phyloP scores from a whole-genome alignment of 2,113 vertebrate species.

The Anolis carolinensis region DNA sequence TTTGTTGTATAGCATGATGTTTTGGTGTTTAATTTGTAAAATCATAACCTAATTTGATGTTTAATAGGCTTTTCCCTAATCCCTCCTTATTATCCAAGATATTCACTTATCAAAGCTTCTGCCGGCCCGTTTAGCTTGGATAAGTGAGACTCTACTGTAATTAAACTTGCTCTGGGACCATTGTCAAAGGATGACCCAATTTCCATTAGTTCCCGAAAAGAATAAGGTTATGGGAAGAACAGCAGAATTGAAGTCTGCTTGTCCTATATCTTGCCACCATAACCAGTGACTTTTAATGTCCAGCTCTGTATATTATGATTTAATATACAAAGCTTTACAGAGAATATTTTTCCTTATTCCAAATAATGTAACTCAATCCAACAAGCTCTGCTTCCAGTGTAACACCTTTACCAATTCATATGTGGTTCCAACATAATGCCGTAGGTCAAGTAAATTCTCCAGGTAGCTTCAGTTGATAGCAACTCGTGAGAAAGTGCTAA shows the following conservation, averaged over 20 bases:
- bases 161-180: background rate
- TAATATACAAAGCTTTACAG: background rate
- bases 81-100: no score
- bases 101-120: no score
- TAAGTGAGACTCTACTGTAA: no score
- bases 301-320: background rate
- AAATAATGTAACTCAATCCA: background rate
- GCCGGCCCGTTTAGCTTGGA: no score
- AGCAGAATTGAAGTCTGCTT: background rate
- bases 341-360: background rate
- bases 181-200: background rate
- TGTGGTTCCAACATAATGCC: background rate
- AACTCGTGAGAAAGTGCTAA: background rate
- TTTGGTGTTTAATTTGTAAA: no score
- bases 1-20: no score
- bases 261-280: no score
- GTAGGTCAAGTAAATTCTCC: no score
- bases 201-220: background rate
- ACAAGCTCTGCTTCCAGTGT: background rate
- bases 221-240: background rate
- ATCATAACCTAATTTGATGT: no score
- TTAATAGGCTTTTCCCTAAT: no score
- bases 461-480: background rate
- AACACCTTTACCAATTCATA: background rate
- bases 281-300: background rate